Evolutionary conservation across 2,113 vertebrate species (phyloP).

Genomic region (Nansenia antarctica): DNA sequence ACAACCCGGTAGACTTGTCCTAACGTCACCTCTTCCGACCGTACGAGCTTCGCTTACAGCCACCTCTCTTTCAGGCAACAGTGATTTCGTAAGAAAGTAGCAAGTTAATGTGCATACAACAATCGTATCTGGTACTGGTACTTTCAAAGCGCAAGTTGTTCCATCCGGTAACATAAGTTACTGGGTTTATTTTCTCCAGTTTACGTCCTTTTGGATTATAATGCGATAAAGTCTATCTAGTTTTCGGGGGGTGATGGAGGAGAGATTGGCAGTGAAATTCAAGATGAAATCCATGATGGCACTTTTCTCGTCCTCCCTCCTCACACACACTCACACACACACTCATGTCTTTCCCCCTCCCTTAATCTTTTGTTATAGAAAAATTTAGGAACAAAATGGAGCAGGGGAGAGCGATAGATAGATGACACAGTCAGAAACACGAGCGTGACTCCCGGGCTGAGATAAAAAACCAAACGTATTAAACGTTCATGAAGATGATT

Average conservation of each 20-base stretch:
- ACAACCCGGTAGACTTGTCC: slow-evolving; percentile 61
- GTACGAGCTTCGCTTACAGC: slow-evolving; percentile 20
- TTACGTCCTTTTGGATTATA: not conserved
- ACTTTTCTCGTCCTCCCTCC: slow-evolving; percentile 66
- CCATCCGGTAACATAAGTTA: slow-evolving; percentile 37
- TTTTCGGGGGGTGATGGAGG: slow-evolving; percentile 44
- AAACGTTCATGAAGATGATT: slow-evolving; percentile 2
- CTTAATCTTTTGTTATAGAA: slow-evolving; percentile 81
- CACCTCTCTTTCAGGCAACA: slow-evolving; percentile 20
- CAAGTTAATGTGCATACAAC: slow-evolving; percentile 41
- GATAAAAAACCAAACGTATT: slow-evolving; percentile 37
- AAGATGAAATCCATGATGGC: slow-evolving; percentile 79
- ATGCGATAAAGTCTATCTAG: slow-evolving; percentile 5
- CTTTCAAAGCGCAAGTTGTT: slow-evolving; percentile 25
- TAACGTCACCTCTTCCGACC: slow-evolving; percentile 66
- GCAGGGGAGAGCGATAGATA: slow-evolving; percentile 66
- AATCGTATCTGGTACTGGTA: slow-evolving; percentile 9
- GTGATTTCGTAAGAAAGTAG: slow-evolving; percentile 52
- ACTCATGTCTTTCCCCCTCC: slow-evolving; percentile 70
- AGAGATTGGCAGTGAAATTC: slow-evolving; percentile 69
- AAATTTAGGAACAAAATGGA: slow-evolving; percentile 80
- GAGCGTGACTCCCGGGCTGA: slow-evolving; percentile 51
- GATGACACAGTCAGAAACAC: slow-evolving; percentile 64
- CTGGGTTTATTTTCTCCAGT: slow-evolving; percentile 9
- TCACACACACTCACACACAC: too few relatives aligned